A percentile compares a stretch with the other conserved stretches of the same genome.
Conservation (phyloP, 2,888 invertebrate genomes). For the Mesochorus sp. region DNA sequence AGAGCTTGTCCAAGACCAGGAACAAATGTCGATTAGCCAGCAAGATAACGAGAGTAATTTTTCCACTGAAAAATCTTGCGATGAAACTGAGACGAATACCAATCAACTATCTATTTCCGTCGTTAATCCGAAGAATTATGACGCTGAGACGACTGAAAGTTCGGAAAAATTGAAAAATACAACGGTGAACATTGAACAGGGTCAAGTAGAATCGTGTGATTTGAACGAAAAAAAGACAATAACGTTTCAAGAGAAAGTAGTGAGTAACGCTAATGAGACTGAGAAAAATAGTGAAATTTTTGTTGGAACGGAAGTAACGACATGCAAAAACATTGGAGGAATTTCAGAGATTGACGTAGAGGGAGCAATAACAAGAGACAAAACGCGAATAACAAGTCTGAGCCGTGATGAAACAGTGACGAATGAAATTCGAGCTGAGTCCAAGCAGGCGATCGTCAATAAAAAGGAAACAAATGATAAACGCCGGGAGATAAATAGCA, state of each 20-base stretch:
- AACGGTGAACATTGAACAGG: not conserved
- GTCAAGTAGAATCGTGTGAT: not conserved
- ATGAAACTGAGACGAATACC: not conserved
- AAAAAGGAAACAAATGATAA: slow-evolving; percentile 12
- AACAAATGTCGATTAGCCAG: not conserved
- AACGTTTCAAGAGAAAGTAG: not conserved
- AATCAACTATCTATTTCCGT: too few relatives aligned
- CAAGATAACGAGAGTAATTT: not conserved
- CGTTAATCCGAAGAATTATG: not conserved
- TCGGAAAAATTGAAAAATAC: not conserved
- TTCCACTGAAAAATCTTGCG: not conserved
- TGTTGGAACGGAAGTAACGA: not conserved
- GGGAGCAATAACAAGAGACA: not conserved
- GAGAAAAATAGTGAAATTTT: not conserved
- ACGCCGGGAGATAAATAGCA: slow-evolving; percentile 6
- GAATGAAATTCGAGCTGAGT: not conserved
- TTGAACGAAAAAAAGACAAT: not conserved
- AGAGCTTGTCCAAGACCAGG: not conserved
- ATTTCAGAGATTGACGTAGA: not conserved
- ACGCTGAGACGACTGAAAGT: not conserved
- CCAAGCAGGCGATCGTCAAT: not conserved
- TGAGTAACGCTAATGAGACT: not conserved
- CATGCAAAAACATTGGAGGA: not conserved
- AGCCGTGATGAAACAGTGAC: not conserved
- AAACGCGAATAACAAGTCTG: not conserved